Percentiles rank a stretch among this genome's conserved stretches.
Conservation (phyloP, 1,140 invertebrate genomes). For the Caenorhabditis latens region DNA sequence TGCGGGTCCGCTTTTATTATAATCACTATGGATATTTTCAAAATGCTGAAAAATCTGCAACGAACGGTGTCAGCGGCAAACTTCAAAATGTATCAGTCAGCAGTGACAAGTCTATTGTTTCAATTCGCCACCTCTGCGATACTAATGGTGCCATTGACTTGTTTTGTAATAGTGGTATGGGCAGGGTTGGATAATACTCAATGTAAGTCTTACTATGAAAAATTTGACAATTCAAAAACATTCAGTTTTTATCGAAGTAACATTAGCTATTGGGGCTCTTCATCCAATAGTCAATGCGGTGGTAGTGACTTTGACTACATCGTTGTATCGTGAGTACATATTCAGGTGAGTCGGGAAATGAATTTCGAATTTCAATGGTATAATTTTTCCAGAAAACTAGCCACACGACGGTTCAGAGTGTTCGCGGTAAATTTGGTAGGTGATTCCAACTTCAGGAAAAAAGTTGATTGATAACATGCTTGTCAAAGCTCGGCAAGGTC, state of each 20-base stretch:
- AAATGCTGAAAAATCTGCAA: conserved; percentile 4
- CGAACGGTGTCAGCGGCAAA: neutral
- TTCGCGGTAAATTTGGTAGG: conserved; percentile 8
- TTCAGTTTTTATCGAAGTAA: neutral
- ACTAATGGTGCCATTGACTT: neutral
- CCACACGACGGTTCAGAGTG: neutral
- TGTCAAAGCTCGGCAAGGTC: no score
- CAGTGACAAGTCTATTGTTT: neutral
- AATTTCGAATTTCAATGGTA: neutral
- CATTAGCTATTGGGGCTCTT: neutral
- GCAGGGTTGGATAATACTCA: neutral
- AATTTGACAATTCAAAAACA: neutral
- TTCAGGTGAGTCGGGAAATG: neutral
- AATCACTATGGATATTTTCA: neutral
- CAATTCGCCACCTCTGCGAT: neutral
- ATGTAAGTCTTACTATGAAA: neutral
- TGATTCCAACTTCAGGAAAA: neutral
- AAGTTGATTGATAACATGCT: neutral
- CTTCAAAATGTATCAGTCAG: conserved; percentile 5
- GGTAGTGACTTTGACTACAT: neutral
- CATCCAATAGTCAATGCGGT: conserved; percentile 1
- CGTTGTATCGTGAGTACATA: neutral
- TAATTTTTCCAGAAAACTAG: neutral
- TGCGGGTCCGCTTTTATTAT: neutral
- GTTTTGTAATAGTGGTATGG: neutral